phyloP scores from a whole-genome alignment of 2,113 vertebrate genomes.

The Meles meles region DNA sequence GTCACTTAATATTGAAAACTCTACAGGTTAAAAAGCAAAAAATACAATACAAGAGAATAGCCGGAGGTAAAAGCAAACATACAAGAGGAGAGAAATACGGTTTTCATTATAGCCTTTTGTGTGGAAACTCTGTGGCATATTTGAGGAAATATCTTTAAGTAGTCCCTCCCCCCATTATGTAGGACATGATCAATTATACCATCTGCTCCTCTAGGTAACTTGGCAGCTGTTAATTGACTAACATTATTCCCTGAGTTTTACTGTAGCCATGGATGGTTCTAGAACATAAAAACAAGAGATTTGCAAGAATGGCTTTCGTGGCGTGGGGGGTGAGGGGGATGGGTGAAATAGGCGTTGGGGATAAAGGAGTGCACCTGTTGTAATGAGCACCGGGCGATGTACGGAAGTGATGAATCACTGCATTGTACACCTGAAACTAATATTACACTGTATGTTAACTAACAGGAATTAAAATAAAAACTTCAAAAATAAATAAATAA shows the following conservation, averaged over 20 bases:
- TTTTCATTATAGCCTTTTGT: neutral
- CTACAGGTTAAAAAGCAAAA: neutral
- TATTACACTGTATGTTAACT: neutral
- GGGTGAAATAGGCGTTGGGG: neutral
- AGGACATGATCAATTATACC: constrained; percentile 6
- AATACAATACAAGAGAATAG: neutral
- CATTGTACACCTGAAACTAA: neutral
- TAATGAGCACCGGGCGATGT: neutral
- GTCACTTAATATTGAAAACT: neutral
- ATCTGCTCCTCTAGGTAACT: constrained; percentile 10
- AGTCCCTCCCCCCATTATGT: neutral
- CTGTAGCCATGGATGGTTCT: neutral
- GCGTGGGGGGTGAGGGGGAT: neutral
- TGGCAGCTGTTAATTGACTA: constrained; percentile 37
- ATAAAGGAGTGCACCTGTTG: neutral
- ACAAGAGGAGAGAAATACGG: neutral
- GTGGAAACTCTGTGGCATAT: neutral
- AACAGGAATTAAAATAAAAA: neutral
- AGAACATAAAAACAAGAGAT: constrained; percentile 23
- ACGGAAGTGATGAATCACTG: neutral
- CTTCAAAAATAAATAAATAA: neutral
- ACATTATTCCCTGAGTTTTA: constrained; percentile 29
- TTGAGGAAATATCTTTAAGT: neutral
- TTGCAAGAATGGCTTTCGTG: neutral
- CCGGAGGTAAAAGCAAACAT: neutral